Evolutionary conservation across 2,113 vertebrate genomes (phyloP).

Genomic region (Isurus oxyrinchus): DNA sequence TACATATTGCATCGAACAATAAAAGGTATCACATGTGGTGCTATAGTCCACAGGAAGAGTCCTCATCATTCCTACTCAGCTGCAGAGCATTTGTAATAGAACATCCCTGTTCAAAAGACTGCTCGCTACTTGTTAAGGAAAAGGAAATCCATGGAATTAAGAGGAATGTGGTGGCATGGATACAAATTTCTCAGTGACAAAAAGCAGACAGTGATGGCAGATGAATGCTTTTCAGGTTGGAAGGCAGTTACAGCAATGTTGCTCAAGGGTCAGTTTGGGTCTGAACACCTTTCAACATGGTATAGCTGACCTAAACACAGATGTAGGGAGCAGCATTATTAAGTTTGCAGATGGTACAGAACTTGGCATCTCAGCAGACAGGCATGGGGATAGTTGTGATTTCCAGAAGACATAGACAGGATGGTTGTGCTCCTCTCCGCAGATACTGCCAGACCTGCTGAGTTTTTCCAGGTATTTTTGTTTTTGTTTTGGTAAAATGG

Average conservation of each 20-base stretch:
- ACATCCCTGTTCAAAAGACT: neutral
- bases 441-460: no score
- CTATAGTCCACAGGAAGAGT: neutral
- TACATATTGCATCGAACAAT: neutral
- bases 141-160: neutral
- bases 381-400: neutral
- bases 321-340: neutral
- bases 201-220: neutral
- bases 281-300: neutral
- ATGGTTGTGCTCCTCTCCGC: neutral
- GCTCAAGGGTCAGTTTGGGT: neutral
- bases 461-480: no score
- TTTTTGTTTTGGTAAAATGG: neutral
- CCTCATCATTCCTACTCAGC: neutral
- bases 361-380: neutral
- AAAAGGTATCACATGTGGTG: neutral
- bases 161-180: neutral
- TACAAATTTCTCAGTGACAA: neutral
- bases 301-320: neutral
- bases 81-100: neutral
- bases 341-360: neutral
- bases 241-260: neutral
- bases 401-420: neutral
- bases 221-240: neutral
- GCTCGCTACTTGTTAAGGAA: neutral